Percentiles rank a stretch among this genome's conserved stretches.
Conservation (phyloP, 2,888 invertebrate species). For the Trisateles emortualis region DNA sequence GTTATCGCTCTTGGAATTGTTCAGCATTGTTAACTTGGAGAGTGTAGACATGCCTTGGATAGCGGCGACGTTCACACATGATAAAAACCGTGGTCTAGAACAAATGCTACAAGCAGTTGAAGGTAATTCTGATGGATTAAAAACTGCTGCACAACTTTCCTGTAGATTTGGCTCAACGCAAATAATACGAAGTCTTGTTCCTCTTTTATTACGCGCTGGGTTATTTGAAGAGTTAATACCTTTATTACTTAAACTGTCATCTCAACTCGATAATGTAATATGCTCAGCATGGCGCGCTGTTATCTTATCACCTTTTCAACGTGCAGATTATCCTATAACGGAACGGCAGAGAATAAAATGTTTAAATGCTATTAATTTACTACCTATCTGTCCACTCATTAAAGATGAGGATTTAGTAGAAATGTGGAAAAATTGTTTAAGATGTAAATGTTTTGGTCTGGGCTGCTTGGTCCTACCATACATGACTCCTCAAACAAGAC, state of each 20-base stretch:
- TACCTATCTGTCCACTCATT: conserved; percentile 78
- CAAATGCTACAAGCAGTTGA: conserved; percentile 71
- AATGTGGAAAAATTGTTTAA: conserved; percentile 81
- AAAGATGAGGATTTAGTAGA: conserved; percentile 79
- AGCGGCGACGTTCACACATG: conserved; percentile 74
- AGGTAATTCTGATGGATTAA: conserved; percentile 69
- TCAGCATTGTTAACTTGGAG: conserved; percentile 75
- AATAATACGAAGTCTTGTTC: conserved; percentile 66
- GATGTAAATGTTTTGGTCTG: conserved; percentile 76
- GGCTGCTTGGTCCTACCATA: conserved; percentile 81
- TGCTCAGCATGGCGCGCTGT: conserved; percentile 78
- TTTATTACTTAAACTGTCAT: conserved; percentile 67
- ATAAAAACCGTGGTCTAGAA: conserved; percentile 73
- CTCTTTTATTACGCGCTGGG: conserved; percentile 64
- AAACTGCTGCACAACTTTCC: conserved; percentile 70
- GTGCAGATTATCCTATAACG: conserved; percentile 81
- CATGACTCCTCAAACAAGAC: conserved; percentile 71
- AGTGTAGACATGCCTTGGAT: conserved; percentile 82
- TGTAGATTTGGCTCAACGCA: conserved; percentile 67
- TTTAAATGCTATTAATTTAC: conserved; percentile 75
- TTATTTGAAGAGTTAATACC: conserved; percentile 77
- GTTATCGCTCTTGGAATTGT: conserved; percentile 75
- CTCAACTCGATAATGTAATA: conserved; percentile 68
- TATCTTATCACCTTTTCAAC: conserved; percentile 78
- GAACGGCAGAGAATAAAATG: conserved; percentile 79